phyloP scores from a whole-genome alignment of 2,888 invertebrate species.

The Steinernema carpocapsae region DNA sequence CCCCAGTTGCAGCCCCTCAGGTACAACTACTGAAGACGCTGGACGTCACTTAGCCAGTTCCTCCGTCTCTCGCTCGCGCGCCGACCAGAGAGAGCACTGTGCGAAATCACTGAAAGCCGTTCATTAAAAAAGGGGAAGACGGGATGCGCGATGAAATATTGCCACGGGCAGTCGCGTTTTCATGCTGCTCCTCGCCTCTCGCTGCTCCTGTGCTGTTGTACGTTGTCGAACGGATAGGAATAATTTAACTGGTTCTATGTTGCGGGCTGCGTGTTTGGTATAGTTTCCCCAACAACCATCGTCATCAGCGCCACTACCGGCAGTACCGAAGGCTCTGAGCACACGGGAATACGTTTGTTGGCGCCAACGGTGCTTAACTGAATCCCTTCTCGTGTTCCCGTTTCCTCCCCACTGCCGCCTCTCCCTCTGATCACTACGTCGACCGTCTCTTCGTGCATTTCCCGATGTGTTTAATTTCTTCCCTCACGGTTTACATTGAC shows the following conservation, averaged over 20 bases:
- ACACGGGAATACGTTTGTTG: slow-evolving; percentile 20
- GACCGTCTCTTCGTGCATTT: slow-evolving; percentile 26
- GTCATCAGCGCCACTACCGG: too few species aligned
- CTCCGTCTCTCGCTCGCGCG: neutral
- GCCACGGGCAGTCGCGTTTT: slow-evolving; percentile 5
- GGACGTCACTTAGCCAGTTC: slow-evolving; percentile 28
- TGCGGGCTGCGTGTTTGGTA: slow-evolving; percentile 11
- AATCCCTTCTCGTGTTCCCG: neutral
- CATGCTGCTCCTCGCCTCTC: neutral
- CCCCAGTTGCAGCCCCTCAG: neutral
- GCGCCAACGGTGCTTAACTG: neutral
- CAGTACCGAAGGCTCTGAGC: slow-evolving; percentile 19
- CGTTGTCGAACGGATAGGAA: slow-evolving; percentile 14
- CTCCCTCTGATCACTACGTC: slow-evolving; percentile 7
- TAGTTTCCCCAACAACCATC: neutral
- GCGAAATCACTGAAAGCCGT: slow-evolving; percentile 12
- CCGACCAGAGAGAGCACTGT: neutral
- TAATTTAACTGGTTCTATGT: slow-evolving; percentile 32
- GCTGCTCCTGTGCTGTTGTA: neutral
- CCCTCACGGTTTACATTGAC: slow-evolving; percentile 31
- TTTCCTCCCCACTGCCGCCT: neutral
- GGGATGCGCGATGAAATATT: slow-evolving; percentile 21
- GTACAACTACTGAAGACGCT: neutral
- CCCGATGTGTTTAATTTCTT: slow-evolving; percentile 30
- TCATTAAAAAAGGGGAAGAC: slow-evolving; percentile 22